A percentile compares a stretch with the other conserved stretches of the same genome.
These are phyloP conservation scores for Colaptes auratus DNA, from an alignment of 2,113 vertebrate species.

Conservation along the genomic window DNA sequence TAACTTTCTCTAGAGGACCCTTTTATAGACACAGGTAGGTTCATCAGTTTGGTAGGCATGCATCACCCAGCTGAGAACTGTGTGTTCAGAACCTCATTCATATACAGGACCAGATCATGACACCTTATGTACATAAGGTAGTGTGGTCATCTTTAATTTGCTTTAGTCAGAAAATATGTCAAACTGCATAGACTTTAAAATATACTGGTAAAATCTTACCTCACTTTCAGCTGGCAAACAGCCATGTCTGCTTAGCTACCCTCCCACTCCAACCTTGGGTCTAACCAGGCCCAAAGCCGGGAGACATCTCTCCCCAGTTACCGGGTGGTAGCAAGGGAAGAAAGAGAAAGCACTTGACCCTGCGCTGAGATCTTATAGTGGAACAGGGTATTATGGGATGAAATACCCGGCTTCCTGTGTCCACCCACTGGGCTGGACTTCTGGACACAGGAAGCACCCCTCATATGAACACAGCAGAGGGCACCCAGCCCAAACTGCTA, in stretches of 20 bases:
- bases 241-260: not conserved
- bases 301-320: too few species aligned
- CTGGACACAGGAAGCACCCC: too few species aligned
- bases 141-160: not conserved
- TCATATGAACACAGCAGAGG: too few species aligned
- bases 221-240: not conserved
- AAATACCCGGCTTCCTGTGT: too few species aligned
- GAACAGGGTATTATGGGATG: too few species aligned
- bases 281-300: too few species aligned
- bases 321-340: too few species aligned
- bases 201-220: not conserved
- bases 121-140: accelerated
- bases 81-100: not conserved
- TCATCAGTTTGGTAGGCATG: not conserved
- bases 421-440: too few species aligned
- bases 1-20: not conserved
- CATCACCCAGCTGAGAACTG: not conserved
- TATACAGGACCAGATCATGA: not conserved
- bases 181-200: not conserved
- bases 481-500: too few species aligned
- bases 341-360: too few species aligned
- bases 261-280: too few species aligned
- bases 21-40: not conserved
- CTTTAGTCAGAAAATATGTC: not conserved
- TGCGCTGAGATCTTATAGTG: too few species aligned